Evolutionary conservation across 2,113 vertebrate species (phyloP).

Genomic region (Catharus bicknelli): DNA sequence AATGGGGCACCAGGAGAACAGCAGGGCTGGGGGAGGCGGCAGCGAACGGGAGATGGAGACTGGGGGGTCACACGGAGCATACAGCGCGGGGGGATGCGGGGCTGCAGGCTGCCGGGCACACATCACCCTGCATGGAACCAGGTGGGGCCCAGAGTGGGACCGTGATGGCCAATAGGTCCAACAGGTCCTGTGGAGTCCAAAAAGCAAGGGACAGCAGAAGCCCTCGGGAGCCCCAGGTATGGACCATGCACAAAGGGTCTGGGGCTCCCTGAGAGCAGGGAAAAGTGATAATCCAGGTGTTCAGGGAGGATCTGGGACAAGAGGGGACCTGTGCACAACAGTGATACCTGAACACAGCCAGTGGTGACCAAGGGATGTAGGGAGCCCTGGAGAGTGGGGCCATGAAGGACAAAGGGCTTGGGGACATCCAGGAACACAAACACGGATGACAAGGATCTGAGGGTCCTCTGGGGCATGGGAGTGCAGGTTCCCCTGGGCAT

Average conservation of each 20-base stretch:
- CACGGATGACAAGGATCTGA: background rate
- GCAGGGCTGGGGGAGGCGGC: background rate
- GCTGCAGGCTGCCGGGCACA: background rate
- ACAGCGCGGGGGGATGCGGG: background rate
- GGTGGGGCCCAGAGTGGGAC: background rate
- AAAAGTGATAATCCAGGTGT: background rate
- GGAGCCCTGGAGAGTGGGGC: background rate
- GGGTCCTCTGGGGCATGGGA: background rate
- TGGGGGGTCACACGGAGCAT: background rate
- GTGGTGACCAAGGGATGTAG: background rate
- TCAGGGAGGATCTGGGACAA: background rate
- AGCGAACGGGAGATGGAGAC: background rate
- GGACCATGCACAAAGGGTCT: background rate
- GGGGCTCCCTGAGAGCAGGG: background rate
- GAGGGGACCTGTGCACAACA: background rate
- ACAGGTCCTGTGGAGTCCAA: background rate
- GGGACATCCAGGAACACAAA: background rate
- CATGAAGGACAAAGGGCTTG: background rate
- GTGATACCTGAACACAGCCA: background rate
- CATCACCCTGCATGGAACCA: background rate
- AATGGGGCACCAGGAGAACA: background rate
- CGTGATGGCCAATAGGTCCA: background rate
- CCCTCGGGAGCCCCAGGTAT: background rate
- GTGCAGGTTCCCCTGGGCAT: background rate
- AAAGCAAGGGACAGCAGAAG: background rate